phyloP scores from a whole-genome alignment of 1,140 invertebrate genomes.

The Leptinotarsa lineolata region DNA sequence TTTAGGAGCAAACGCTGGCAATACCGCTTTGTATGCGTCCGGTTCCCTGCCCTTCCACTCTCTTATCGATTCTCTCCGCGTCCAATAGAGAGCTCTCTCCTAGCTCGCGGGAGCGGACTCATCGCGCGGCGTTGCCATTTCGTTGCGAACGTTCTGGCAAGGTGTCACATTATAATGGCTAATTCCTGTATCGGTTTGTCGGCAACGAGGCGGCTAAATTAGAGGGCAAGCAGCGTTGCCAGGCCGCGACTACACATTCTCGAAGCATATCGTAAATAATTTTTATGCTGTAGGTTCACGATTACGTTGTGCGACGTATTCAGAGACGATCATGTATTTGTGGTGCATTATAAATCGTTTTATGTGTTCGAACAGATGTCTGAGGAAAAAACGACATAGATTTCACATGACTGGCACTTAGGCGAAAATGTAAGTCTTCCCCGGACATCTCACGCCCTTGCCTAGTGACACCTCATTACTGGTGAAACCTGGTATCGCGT shows the following conservation, averaged over 20 bases:
- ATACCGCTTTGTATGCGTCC: constrained; percentile 42
- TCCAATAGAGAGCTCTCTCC: constrained; percentile 52
- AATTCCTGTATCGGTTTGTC: constrained; percentile 22
- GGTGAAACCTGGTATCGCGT: neutral
- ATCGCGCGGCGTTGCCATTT: constrained; percentile 46
- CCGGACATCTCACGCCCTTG: constrained; percentile 8
- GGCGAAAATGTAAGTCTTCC: constrained; percentile 23
- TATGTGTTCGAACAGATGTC: constrained; percentile 13
- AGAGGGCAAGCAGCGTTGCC: constrained; percentile 47
- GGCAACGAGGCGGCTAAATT: constrained; percentile 41
- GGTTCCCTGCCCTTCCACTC: constrained; percentile 47
- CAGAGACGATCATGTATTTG: constrained; percentile 15
- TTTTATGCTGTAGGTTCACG: constrained; percentile 23
- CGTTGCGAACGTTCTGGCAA: constrained; percentile 31
- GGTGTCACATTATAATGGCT: constrained; percentile 20
- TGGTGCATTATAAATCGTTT: constrained; percentile 18
- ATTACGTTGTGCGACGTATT: constrained; percentile 21
- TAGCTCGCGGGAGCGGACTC: constrained; percentile 53
- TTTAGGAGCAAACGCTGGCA: constrained; percentile 35
- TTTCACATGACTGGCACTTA: constrained; percentile 46
- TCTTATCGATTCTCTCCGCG: constrained; percentile 50
- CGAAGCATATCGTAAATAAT: constrained; percentile 24
- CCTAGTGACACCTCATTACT: neutral
- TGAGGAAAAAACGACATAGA: constrained; percentile 9
- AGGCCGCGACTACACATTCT: constrained; percentile 18